These are phyloP conservation scores for Asbolus verrucosus DNA, from an alignment of 1,140 invertebrate genomes.

Conservation along the genomic window DNA sequence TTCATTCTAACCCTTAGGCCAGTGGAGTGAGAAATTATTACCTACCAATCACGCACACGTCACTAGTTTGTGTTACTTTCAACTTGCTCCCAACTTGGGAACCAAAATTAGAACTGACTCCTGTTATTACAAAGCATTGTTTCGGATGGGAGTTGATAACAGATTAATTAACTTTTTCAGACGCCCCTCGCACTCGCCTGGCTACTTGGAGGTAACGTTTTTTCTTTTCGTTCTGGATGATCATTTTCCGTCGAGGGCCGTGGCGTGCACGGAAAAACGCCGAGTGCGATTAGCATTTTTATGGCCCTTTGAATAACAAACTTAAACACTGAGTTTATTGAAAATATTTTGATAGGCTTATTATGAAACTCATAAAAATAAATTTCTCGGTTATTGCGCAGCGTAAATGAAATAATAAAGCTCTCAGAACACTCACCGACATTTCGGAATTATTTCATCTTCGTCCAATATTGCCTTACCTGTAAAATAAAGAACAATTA, in stretches of 20 bases:
- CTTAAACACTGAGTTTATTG: constrained; percentile 44
- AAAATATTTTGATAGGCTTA: constrained; percentile 44
- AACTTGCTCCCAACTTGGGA: constrained; percentile 12
- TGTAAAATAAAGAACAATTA: constrained; percentile 11
- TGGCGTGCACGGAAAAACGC: constrained; percentile 31
- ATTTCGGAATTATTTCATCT: background rate
- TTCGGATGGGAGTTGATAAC: constrained; percentile 3
- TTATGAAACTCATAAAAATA: constrained; percentile 34
- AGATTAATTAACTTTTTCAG: constrained; percentile 9
- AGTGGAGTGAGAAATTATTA: constrained; percentile 33
- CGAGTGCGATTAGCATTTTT: constrained; percentile 50
- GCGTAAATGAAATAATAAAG: constrained; percentile 25
- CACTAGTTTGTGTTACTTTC: constrained; percentile 30
- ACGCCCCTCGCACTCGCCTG: too few species aligned
- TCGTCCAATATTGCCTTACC: constrained; percentile 16
- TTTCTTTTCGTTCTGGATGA: too few species aligned
- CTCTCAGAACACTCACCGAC: constrained; percentile 13
- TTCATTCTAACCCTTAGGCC: constrained; percentile 32
- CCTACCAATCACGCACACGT: constrained; percentile 30
- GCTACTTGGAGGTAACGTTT: background rate
- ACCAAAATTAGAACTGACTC: background rate
- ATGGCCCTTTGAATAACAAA: constrained; percentile 43
- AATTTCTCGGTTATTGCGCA: constrained; percentile 19
- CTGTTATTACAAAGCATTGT: too few species aligned
- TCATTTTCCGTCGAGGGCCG: constrained; percentile 26